These are phyloP conservation scores for Gastracanthus pulcherrimus DNA, from an alignment of 2,888 invertebrate species.

Conservation along the genomic window DNA sequence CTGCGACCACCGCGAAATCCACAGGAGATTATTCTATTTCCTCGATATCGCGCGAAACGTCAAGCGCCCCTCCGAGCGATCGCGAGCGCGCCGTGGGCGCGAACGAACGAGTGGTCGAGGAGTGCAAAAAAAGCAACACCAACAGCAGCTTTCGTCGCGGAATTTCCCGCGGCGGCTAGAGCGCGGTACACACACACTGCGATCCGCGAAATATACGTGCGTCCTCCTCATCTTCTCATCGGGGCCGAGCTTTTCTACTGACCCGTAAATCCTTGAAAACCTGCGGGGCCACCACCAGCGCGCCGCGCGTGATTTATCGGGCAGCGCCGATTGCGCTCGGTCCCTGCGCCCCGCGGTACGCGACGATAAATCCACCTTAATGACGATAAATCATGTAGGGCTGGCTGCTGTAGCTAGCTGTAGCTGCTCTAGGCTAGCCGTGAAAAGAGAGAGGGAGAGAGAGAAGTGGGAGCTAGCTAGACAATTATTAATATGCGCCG, in stretches of 20 bases:
- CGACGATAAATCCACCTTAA: constrained; percentile 51
- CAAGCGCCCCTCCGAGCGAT: not conserved
- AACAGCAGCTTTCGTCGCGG: constrained; percentile 29
- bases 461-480: not conserved
- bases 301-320: constrained; percentile 49
- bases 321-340: constrained; percentile 43
- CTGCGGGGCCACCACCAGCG: too few species aligned
- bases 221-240: constrained; percentile 38
- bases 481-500: constrained; percentile 40
- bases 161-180: not conserved
- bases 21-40: constrained; percentile 34
- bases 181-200: not conserved
- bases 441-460: not conserved
- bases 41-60: not conserved
- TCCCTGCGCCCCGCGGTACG: not conserved
- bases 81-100: not conserved
- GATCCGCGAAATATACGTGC: constrained; percentile 31
- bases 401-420: not conserved
- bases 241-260: constrained; percentile 50
- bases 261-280: constrained; percentile 58
- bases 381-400: constrained; percentile 55
- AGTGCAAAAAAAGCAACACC: constrained; percentile 9
- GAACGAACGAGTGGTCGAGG: not conserved
- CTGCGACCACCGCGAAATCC: not conserved
- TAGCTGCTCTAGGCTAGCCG: not conserved